These are phyloP conservation scores for Ivindomyrus marchei DNA, from an alignment of 2,113 vertebrate species.

Conservation along the genomic window DNA sequence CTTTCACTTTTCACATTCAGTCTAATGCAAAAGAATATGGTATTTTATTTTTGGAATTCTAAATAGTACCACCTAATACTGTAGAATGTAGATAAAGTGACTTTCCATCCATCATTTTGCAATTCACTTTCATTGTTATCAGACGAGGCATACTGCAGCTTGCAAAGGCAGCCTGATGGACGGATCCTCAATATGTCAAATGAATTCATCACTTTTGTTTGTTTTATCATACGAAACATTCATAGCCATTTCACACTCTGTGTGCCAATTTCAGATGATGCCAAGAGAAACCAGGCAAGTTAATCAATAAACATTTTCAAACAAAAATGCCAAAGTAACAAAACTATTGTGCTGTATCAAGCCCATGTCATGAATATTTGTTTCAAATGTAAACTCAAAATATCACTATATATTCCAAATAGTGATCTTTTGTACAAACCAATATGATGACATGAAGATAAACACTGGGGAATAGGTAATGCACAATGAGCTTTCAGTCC, in stretches of 20 bases:
- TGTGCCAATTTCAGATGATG: neutral
- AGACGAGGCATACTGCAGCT: neutral
- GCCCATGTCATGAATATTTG: neutral
- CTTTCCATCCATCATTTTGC: conserved; percentile 3
- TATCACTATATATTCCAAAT: neutral
- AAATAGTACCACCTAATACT: neutral
- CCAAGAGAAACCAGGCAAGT: neutral
- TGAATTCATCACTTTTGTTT: neutral
- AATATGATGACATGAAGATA: neutral
- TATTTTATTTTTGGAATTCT: neutral
- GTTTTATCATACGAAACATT: neutral
- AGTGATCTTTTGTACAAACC: neutral
- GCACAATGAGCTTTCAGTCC: neutral
- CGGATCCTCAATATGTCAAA: neutral
- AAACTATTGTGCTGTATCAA: neutral
- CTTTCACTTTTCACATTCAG: neutral
- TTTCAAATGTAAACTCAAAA: neutral
- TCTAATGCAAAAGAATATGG: neutral
- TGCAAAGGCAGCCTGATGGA: neutral
- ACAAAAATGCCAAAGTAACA: neutral
- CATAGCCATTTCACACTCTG: neutral
- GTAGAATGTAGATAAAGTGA: neutral
- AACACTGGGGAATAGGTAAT: neutral
- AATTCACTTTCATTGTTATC: neutral
- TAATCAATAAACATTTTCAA: neutral